Conservation (phyloP, 2,797 vertebrate genomes). For the Sardinella longiceps region DNA sequence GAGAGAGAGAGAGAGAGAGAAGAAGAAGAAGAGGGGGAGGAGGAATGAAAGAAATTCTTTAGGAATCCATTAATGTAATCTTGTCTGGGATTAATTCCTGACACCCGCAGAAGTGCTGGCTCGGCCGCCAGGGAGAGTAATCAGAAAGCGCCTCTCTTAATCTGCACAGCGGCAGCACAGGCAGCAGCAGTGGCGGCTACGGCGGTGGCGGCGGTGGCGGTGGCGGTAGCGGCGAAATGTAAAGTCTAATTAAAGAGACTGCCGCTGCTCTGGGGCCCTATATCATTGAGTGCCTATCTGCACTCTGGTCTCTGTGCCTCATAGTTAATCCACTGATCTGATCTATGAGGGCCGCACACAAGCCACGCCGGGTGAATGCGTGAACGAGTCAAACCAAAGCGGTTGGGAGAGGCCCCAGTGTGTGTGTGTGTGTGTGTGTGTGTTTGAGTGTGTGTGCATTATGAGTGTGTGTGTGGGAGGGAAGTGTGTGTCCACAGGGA, state of each 20-base stretch:
- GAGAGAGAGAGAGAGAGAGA: conserved; percentile 25
- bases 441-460: conserved; percentile 4
- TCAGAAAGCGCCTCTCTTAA: conserved; percentile 69
- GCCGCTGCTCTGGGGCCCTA: conserved; percentile 44
- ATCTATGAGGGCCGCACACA: conserved; percentile 38
- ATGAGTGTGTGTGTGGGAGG: not conserved
- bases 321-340: conserved; percentile 52
- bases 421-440: not conserved
- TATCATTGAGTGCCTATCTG: conserved; percentile 58
- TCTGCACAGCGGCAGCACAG: conserved; percentile 55
- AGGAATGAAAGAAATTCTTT: conserved; percentile 59
- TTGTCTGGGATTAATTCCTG: conserved; percentile 74
- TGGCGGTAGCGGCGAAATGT: conserved; percentile 45
- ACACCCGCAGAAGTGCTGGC: conserved; percentile 59
- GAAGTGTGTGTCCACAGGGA: conserved; percentile 12
- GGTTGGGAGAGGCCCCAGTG: too few relatives aligned
- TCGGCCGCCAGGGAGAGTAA: conserved; percentile 63
- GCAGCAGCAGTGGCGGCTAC: not conserved
- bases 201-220: conserved; percentile 32
- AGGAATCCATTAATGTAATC: conserved; percentile 76
- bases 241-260: conserved; percentile 74
- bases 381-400: conserved; percentile 10
- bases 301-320: conserved; percentile 53
- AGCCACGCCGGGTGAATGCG: conserved; percentile 17
- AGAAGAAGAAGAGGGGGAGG: not conserved